Base-by-base conservation (phyloP, 2,797 vertebrate genomes). In the Leptoclinus maculatus region DNA sequence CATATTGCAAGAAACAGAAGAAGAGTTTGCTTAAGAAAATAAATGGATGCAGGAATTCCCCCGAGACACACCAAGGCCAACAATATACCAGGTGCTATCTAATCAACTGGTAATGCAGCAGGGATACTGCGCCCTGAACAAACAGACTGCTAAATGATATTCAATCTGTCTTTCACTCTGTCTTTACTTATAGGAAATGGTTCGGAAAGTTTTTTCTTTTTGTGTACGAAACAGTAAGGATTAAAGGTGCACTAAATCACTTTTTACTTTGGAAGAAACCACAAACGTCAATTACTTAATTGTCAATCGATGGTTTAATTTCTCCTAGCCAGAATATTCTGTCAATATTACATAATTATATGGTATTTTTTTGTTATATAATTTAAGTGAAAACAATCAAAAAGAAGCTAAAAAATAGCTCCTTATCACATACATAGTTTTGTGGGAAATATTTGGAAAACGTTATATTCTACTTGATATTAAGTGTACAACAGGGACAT, bases 11-110 rank as follows among this genome's bases (percentile, higher is more conserved):
- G 43, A 16, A 78, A 72, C 0, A 68, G 21, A 56, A 56, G 70
- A 66, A 11, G 36, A 70, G 60, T 80, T 83, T 54, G 57, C 51
- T 68, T 7, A 75, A n/a, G n/a, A 17, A 53, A 16, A 60, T 38
- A 71, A 75, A 60, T 49, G 57, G 53, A 77, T 54, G 16, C 38
- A 80, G 83, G 84, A 91, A 79, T 70, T 90, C 82, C 72, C 83
- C 74, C 0, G 7, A 19, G 77, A 69, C 83, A 76, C 76, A 78
- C 76, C 82, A 84, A 83, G 82, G 64, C 63, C 27, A 80, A 78
- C 65, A 80, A 29, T 29, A 16, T 14, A 32, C 23, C 53, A 67
- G 68, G 8, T 43, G n/a, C 0, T 8, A 71, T 36, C 56, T 65
- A 58, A 78, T 87, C 36, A 64, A 49, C 21, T n/a, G 19, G 14